phyloP scores from a whole-genome alignment of 1,140 invertebrate species.

The Drosophila virilis region DNA sequence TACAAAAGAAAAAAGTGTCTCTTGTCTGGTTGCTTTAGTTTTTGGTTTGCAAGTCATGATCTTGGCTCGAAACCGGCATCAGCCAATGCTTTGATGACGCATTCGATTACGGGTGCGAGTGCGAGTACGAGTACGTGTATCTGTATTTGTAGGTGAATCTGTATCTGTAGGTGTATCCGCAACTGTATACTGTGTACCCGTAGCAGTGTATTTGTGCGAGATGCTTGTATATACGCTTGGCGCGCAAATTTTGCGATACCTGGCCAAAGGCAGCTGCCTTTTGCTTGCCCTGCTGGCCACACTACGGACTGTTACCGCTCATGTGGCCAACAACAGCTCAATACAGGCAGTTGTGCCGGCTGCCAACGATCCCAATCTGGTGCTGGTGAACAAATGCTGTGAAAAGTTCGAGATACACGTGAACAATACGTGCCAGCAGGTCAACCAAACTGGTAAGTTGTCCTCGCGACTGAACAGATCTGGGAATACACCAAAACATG shows the following conservation, averaged over 20 bases:
- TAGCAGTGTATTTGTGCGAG: constrained; percentile 43
- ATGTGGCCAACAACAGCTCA: constrained; percentile 51
- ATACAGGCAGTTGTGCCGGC: constrained; percentile 14
- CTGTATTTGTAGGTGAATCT: constrained; percentile 14
- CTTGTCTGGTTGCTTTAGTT: constrained; percentile 23
- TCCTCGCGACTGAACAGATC: neutral
- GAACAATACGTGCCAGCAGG: constrained; percentile 87
- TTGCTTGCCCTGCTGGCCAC: constrained; percentile 16
- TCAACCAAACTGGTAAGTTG: constrained; percentile 85
- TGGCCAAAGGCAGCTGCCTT: constrained; percentile 56
- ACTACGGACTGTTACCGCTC: constrained; percentile 27
- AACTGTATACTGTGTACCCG: constrained; percentile 12
- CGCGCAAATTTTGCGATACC: constrained; percentile 62
- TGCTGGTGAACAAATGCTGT: constrained; percentile 90
- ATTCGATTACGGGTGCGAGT: constrained; percentile 49
- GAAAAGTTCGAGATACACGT: constrained; percentile 89
- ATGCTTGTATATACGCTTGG: constrained; percentile 69
- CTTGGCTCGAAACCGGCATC: constrained; percentile 69
- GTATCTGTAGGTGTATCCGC: constrained; percentile 37
- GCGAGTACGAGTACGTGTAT: constrained; percentile 21
- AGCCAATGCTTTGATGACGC: constrained; percentile 70
- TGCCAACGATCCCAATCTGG: constrained; percentile 43
- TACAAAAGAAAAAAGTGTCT: constrained; percentile 22
- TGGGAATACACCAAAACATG: neutral
- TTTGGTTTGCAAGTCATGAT: constrained; percentile 68